These are phyloP conservation scores for Adelognathus sp. DNA, from an alignment of 2,888 invertebrate genomes.

Conservation along the genomic window DNA sequence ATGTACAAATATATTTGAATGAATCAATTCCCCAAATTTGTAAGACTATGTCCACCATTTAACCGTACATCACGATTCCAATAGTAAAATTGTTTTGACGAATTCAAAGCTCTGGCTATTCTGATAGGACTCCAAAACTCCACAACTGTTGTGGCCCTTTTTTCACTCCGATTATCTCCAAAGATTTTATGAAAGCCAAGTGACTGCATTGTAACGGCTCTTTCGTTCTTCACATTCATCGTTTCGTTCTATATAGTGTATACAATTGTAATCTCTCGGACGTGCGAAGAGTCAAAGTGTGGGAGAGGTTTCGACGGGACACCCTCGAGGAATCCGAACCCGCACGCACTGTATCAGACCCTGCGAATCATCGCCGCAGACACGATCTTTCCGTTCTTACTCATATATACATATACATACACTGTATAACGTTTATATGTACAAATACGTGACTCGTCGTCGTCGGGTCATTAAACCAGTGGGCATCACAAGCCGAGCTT, in stretches of 20 bases:
- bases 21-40: too few species aligned
- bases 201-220: neutral
- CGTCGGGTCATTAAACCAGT: conserved; percentile 11
- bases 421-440: neutral
- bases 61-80: too few species aligned
- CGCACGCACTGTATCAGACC: neutral
- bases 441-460: conserved; percentile 15
- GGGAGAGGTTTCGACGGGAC: neutral
- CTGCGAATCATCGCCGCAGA: conserved; percentile 23
- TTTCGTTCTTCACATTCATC: neutral
- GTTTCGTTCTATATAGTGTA: neutral
- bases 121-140: neutral
- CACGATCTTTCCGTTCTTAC: neutral
- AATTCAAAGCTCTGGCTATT: neutral
- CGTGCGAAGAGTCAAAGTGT: conserved; percentile 30
- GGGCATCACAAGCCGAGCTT: neutral
- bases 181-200: neutral
- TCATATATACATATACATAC: neutral
- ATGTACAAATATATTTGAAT: too few species aligned
- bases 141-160: neutral
- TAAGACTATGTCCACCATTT: too few species aligned
- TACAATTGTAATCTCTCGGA: neutral
- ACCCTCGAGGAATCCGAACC: neutral
- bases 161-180: neutral
- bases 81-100: neutral